Conservation (phyloP, 2,113 vertebrate species). For the Kobus ellipsiprymnus region DNA sequence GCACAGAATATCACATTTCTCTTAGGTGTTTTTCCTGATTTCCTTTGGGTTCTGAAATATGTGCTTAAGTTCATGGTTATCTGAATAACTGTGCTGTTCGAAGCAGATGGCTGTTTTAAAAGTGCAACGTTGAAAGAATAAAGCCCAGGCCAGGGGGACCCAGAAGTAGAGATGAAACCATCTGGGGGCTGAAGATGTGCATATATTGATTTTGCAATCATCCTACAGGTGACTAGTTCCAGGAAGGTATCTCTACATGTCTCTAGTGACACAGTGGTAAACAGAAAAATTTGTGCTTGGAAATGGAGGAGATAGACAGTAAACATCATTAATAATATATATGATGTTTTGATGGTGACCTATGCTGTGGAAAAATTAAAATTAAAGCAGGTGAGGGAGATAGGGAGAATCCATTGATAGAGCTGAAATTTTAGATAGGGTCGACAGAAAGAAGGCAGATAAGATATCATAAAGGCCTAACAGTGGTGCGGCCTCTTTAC, state of each 20-base stretch:
- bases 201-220: slow-evolving; percentile 41
- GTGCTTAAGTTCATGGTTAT: background rate
- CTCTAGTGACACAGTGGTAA: background rate
- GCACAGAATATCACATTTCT: slow-evolving; percentile 35
- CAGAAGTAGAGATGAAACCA: background rate
- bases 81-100: background rate
- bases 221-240: slow-evolving; percentile 14
- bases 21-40: slow-evolving; percentile 51
- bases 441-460: background rate
- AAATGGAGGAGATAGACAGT: background rate
- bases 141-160: background rate
- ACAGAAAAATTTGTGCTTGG: background rate
- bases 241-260: slow-evolving; percentile 29
- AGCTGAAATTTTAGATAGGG: background rate
- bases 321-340: background rate
- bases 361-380: background rate
- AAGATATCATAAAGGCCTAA: background rate
- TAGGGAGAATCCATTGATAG: background rate
- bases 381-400: background rate
- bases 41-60: slow-evolving; percentile 43
- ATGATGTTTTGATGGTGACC: background rate
- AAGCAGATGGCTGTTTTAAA: slow-evolving; percentile 55
- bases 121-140: background rate
- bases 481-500: background rate
- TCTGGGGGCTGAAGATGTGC: background rate